Conservation (phyloP, 2,888 invertebrate genomes). For the Oscheius myriophilus region DNA sequence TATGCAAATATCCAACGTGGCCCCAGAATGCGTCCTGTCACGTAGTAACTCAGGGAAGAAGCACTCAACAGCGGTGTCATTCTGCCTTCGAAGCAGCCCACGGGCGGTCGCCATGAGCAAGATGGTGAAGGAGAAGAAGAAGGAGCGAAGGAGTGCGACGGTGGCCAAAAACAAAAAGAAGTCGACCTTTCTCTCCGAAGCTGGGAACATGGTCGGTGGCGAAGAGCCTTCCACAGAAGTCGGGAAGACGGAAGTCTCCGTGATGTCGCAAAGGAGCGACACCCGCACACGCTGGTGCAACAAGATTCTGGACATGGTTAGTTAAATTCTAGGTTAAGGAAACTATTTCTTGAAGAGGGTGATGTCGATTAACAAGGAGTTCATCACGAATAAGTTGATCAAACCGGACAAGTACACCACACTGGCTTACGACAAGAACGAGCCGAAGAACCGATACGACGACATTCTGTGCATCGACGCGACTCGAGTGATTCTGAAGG, state of each 20-base stretch:
- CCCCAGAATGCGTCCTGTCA: too few species aligned
- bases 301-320: constrained; percentile 5
- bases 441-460: constrained; percentile 34
- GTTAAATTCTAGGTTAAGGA: too few species aligned
- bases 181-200: neutral
- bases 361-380: constrained; percentile 11
- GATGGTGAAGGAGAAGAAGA: neutral
- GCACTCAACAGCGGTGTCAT: too few species aligned
- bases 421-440: constrained; percentile 14
- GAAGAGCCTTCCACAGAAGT: too few species aligned
- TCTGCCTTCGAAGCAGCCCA: too few species aligned
- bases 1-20: too few species aligned
- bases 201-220: too few species aligned
- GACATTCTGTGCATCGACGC: constrained; percentile 42
- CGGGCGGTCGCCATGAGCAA: neutral
- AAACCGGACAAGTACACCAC: constrained; percentile 18
- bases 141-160: constrained; percentile 11
- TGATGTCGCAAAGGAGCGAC: too few species aligned
- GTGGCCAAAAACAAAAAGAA: constrained; percentile 22
- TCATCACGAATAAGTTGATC: constrained; percentile 3
- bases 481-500: constrained; percentile 42
- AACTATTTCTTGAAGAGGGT: neutral
- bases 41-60: too few species aligned
- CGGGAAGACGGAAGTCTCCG: too few species aligned
- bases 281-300: constrained; percentile 2